A percentile compares a stretch with the other conserved stretches of the same genome.
Evolutionary conservation across 2,797 vertebrate genomes (phyloP).

Genomic region (Neosilurus mollespiculum): DNA sequence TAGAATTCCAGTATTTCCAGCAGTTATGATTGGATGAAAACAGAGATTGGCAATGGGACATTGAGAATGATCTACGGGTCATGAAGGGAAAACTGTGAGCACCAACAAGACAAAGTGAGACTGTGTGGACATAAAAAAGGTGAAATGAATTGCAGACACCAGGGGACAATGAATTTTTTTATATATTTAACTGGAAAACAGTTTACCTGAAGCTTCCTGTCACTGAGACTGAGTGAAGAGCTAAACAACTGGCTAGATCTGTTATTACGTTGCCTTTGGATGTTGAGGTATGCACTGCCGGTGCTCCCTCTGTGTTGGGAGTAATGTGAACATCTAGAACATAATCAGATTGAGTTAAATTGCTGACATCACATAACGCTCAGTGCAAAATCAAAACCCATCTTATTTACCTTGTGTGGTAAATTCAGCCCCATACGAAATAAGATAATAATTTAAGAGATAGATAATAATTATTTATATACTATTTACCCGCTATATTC

Average conservation of each 20-base stretch:
- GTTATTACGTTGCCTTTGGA: slow-evolving; percentile 51
- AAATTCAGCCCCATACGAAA: background rate
- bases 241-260: slow-evolving; percentile 58
- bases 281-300: slow-evolving; percentile 63
- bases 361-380: background rate
- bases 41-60: background rate
- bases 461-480: background rate
- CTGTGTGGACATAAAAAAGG: too few relatives aligned
- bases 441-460: background rate
- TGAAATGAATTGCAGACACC: too few relatives aligned
- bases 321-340: slow-evolving; percentile 55
- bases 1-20: background rate
- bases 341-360: slow-evolving; percentile 19
- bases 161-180: background rate
- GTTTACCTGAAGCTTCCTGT: slow-evolving; percentile 68
- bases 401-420: background rate
- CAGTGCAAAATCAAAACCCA: background rate
- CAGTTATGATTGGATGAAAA: background rate
- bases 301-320: slow-evolving; percentile 63
- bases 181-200: background rate
- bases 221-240: slow-evolving; percentile 65
- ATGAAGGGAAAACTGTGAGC: too few relatives aligned
- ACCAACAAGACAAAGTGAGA: too few relatives aligned
- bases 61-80: background rate
- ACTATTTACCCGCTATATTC: background rate